Base-by-base conservation (phyloP, 2,113 vertebrate species). In the Semicossyphus pulcher region DNA sequence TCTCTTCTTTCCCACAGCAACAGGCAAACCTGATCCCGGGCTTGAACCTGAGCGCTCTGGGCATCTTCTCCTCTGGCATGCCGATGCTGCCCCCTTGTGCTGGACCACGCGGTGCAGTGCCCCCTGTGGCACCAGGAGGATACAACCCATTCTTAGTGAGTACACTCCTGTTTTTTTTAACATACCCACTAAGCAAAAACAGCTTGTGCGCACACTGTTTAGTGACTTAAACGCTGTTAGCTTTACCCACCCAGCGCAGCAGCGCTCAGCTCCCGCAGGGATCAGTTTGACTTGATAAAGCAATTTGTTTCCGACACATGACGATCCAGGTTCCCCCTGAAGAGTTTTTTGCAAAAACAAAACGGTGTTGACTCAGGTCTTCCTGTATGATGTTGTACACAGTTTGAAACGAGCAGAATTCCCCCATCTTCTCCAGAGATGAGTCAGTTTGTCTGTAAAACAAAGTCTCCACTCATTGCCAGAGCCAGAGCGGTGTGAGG, bases 11-110 rank as follows among this genome's bases (percentile, higher is more conserved):
- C 63, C 15, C 41, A 21, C 68, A 98, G 96, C 97, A 98, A 93
- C 97, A 99, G 92, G 93, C 95, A 91, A 96, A 94, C 92, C 90
- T 99, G 87, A 98, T 98, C 87, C 95, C 97, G 1, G 97, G 97
- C 42, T 86, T 99, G 89, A 98, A 97, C 91, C 94, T 99, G 86
- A 99, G 90, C 2, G 94, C 97, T 49, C 85, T 99, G 88, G 97
- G 97, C 82, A 97, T 99, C 92, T 99, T 99, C 93, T 97, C 97
- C 5, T 94, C 96, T 1, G 95, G 95, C 64, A 78, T 98, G 70
- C 94, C 96, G 29, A 91, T 96, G 87, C 89, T 97, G 42, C 94
- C 96, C 0, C 91, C 96, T 48, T 83, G 92, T 29, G 85, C 93
- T 0, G 94, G 95, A 73, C 87, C 95, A 45, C 95, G 93, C 16